These are phyloP conservation scores for Punctoribates punctum DNA, from an alignment of 2,888 invertebrate genomes.

Conservation along the genomic window DNA sequence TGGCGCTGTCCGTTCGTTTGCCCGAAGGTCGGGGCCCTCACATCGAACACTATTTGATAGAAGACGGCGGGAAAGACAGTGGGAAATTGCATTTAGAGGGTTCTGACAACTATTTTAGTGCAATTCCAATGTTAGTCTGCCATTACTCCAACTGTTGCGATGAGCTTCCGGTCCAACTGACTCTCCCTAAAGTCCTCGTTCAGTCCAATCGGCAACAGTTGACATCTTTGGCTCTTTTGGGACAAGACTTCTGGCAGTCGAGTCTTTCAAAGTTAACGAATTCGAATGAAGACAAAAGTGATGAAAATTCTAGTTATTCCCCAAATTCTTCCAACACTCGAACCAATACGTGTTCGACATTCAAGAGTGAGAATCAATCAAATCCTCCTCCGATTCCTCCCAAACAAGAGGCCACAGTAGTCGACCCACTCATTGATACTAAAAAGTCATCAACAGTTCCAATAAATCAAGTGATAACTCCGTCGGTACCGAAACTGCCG, in stretches of 20 bases:
- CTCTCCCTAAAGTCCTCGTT: constrained; percentile 75
- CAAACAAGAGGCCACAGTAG: constrained; percentile 35
- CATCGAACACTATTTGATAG: constrained; percentile 93
- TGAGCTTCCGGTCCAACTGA: constrained; percentile 84
- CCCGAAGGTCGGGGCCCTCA: constrained; percentile 82
- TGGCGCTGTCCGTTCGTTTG: constrained; percentile 88
- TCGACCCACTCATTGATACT: constrained; percentile 32
- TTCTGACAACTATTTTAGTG: constrained; percentile 86
- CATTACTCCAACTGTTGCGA: constrained; percentile 92
- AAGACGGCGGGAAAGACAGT: constrained; percentile 62
- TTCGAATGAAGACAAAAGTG: constrained; percentile 15
- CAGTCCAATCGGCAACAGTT: constrained; percentile 85
- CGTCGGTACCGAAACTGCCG: neutral
- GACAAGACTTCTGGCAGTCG: constrained; percentile 55
- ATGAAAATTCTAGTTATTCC: constrained; percentile 12
- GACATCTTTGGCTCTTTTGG: constrained; percentile 80
- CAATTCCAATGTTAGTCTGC: constrained; percentile 84
- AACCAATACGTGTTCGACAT: neutral
- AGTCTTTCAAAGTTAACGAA: constrained; percentile 50
- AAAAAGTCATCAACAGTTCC: constrained; percentile 40
- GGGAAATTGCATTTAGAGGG: constrained; percentile 84
- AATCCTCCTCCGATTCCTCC: constrained; percentile 43
- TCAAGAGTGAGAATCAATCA: constrained; percentile 4
- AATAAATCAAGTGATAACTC: neutral
- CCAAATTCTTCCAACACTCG: constrained; percentile 1